Evolutionary conservation across 2,797 vertebrate genomes (phyloP), one percentile per base, ranked within the genome.

Genomic region (Channa striata): DNA sequence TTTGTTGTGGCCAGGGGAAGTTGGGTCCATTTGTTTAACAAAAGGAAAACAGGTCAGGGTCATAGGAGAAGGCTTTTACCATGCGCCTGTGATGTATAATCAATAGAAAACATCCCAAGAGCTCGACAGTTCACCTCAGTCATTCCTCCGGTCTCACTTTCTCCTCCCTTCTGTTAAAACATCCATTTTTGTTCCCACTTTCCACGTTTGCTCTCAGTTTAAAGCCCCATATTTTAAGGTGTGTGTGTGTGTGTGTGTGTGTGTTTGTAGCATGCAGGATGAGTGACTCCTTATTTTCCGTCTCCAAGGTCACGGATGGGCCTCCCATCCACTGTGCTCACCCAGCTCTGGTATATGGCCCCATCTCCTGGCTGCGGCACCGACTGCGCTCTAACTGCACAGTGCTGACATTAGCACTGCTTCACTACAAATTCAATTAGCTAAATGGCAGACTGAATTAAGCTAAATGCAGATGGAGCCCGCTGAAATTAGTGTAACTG

Each of bases 401-500:
- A 16, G 33, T 17, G 56, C 80, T 74, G 77, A 83, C 70, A 56
- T 36, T 21, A 39, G 63, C 67, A 11, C 52, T 39, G 53, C 51
- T 39, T 77, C 39, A 46, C 52, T 75, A 49, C 49, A 48, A 74
- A 87, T 85, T 77, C 46, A 87, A 91, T 90, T 85, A 90, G 58
- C 68, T 76, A 83, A 90, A 90, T 86, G 83, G 87, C 82, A 80
- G 52, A 48, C 33, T 68, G 77, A 86, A 91, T 90, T 77, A 85
- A 70, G 53, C 69, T 69, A 71, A 89, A 89, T 67, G 75, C 78
- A 78, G 73, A 74, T 73, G 57, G 78, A 81, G 66, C 47, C 73
- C 67, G 77, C 81, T 79, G 77, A 84, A 89, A 86, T 56, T 77
- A 71, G 72, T 65, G 44, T 23, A 74, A 79, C 68, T 63, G 72